Evolutionary conservation across 2,113 vertebrate genomes (phyloP).

Genomic region (Balaenoptera acutorostrata): DNA sequence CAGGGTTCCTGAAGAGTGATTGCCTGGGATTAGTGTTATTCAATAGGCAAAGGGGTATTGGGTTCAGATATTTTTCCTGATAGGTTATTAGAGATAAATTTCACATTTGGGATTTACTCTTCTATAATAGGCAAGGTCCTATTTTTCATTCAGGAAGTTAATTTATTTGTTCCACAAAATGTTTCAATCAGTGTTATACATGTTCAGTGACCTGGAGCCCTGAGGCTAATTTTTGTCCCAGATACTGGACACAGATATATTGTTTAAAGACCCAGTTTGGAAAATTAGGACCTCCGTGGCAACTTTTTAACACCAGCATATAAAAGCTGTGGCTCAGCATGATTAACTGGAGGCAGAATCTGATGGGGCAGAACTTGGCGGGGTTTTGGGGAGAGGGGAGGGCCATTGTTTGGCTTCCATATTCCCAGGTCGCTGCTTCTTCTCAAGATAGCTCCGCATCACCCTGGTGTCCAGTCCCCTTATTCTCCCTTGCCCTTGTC

Average conservation of each 20-base stretch:
- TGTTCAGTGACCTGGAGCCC: conserved; percentile 40
- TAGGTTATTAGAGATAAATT: conserved; percentile 73
- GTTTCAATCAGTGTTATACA: conserved; percentile 66
- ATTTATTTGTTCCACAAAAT: conserved; percentile 70
- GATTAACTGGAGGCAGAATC: neutral
- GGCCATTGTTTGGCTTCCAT: neutral
- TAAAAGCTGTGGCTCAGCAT: neutral
- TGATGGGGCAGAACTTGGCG: neutral
- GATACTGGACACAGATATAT: conserved; percentile 42
- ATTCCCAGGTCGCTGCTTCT: neutral
- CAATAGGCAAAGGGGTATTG: conserved; percentile 65
- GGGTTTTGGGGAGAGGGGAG: neutral
- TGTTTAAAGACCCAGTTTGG: conserved; percentile 23
- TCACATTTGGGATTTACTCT: conserved; percentile 66
- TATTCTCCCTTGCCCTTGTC: neutral
- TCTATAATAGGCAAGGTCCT: conserved; percentile 45
- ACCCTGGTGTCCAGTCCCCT: neutral
- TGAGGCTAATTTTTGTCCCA: conserved; percentile 26
- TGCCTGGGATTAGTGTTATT: conserved; percentile 64
- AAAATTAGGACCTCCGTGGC: neutral
- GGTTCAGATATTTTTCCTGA: conserved; percentile 54
- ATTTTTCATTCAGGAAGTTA: conserved; percentile 70
- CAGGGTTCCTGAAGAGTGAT: conserved; percentile 61
- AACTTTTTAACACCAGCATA: neutral
- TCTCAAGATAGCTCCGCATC: neutral